Conservation (phyloP, 2,888 invertebrate species). For the Marronus borbonicus region DNA sequence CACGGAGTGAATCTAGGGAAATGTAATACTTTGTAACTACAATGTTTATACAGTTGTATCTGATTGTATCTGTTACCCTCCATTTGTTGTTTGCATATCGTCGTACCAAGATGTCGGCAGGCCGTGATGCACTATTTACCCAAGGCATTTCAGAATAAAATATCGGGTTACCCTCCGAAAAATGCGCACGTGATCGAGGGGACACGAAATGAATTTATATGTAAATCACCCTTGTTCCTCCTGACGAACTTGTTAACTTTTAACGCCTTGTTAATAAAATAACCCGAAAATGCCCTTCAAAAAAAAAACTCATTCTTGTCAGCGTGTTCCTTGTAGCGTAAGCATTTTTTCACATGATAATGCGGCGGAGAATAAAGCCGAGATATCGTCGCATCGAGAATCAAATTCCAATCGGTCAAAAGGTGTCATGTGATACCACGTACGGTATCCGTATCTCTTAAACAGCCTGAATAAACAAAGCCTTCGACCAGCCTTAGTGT, state of each 20-base stretch:
- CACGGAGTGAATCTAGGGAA: background rate
- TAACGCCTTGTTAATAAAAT: slow-evolving; percentile 51
- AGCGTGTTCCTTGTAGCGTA: slow-evolving; percentile 27
- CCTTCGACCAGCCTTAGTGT: slow-evolving; percentile 56
- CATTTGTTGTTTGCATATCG: slow-evolving; percentile 40
- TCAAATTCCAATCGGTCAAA: slow-evolving; percentile 58
- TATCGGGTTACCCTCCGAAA: slow-evolving; percentile 43
- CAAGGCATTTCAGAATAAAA: slow-evolving; percentile 39
- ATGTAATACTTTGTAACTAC: slow-evolving; percentile 28
- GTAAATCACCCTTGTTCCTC: slow-evolving; percentile 31
- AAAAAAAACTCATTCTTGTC: slow-evolving; percentile 25
- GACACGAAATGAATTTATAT: slow-evolving; percentile 33
- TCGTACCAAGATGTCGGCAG: background rate
- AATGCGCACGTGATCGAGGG: slow-evolving; percentile 30
- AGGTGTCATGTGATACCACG: slow-evolving; percentile 57
- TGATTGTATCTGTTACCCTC: slow-evolving; percentile 31
- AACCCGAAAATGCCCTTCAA: slow-evolving; percentile 27
- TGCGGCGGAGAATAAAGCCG: slow-evolving; percentile 14
- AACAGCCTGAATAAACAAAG: slow-evolving; percentile 59
- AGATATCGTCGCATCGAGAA: slow-evolving; percentile 46
- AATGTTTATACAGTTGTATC: slow-evolving; percentile 39
- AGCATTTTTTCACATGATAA: slow-evolving; percentile 40
- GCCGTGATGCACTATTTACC: slow-evolving; percentile 29
- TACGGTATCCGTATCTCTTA: slow-evolving; percentile 53
- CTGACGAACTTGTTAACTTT: slow-evolving; percentile 47